Evolutionary conservation across 2,113 vertebrate species (phyloP).

Genomic region (Spea bombifrons): DNA sequence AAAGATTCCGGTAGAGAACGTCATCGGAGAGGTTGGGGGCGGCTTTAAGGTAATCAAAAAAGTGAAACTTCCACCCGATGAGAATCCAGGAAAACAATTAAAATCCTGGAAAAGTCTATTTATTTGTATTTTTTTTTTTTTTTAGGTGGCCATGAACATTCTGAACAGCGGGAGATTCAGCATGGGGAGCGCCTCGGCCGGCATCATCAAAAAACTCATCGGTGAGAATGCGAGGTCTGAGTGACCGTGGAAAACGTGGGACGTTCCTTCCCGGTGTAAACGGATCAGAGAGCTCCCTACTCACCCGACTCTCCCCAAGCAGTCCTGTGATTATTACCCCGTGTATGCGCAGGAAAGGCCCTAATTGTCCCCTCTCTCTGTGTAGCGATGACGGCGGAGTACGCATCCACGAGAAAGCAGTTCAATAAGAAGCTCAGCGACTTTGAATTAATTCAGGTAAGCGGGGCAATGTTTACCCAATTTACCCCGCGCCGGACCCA

Average conservation of each 20-base stretch:
- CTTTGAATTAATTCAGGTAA: slow-evolving; percentile 94
- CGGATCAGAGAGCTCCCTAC: no score
- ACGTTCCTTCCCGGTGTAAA: no score
- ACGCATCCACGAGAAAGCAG: slow-evolving; percentile 89
- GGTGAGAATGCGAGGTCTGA: slow-evolving; percentile 64
- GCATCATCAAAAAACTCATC: slow-evolving; percentile 89
- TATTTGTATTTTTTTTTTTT: not conserved
- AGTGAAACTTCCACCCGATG: not conserved
- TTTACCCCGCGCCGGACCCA: no score
- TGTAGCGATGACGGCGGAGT: slow-evolving; percentile 80
- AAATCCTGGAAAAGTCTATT: not conserved
- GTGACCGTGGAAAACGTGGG: no score
- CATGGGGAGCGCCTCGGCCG: slow-evolving; percentile 85
- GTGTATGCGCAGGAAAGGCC: not conserved
- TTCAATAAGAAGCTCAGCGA: slow-evolving; percentile 87
- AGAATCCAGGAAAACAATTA: not conserved
- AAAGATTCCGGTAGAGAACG: slow-evolving; percentile 86
- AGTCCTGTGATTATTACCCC: no score
- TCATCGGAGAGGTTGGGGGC: slow-evolving; percentile 90
- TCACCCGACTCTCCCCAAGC: no score
- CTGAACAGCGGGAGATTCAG: slow-evolving; percentile 91
- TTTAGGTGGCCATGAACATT: slow-evolving; percentile 92
- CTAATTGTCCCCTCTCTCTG: not conserved
- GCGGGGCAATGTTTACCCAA: no score
- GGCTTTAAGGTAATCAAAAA: slow-evolving; percentile 84